Conservation (phyloP, 2,888 invertebrate species). For the Drosophila algonquin region DNA sequence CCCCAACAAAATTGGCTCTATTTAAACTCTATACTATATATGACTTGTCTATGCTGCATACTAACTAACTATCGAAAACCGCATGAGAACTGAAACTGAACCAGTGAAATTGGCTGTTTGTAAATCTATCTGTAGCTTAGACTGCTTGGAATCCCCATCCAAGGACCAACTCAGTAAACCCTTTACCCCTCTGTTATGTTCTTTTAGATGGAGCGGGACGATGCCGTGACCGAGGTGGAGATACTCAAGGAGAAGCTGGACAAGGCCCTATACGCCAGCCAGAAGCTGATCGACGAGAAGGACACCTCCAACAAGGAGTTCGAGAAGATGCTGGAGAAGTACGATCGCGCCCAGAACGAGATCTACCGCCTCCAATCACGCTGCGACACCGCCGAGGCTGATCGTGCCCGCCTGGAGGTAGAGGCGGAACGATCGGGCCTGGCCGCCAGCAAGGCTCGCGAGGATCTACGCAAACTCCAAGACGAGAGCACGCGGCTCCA, state of each 20-base stretch:
- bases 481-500: conserved; percentile 93
- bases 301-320: conserved; percentile 95
- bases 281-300: conserved; percentile 94
- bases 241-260: conserved; percentile 95
- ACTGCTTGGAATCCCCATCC: conserved; percentile 18
- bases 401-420: conserved; percentile 92
- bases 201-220: conserved; percentile 92
- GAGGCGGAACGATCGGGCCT: conserved; percentile 94
- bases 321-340: conserved; percentile 96
- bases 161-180: no score
- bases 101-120: conserved; percentile 81
- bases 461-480: conserved; percentile 93
- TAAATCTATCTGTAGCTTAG: conserved; percentile 80
- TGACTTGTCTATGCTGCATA: conserved; percentile 41
- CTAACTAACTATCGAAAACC: conserved; percentile 45
- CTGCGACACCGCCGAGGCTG: conserved; percentile 93
- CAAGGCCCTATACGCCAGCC: conserved; percentile 91
- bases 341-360: conserved; percentile 95
- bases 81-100: conserved; percentile 66
- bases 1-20: conserved; percentile 57
- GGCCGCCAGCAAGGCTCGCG: conserved; percentile 91
- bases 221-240: conserved; percentile 92
- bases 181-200: not conserved
- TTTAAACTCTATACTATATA: conserved; percentile 24
- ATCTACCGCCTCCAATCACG: conserved; percentile 94